Evolutionary conservation across 2,113 vertebrate species (phyloP).

Genomic region (Microtus montanus): DNA sequence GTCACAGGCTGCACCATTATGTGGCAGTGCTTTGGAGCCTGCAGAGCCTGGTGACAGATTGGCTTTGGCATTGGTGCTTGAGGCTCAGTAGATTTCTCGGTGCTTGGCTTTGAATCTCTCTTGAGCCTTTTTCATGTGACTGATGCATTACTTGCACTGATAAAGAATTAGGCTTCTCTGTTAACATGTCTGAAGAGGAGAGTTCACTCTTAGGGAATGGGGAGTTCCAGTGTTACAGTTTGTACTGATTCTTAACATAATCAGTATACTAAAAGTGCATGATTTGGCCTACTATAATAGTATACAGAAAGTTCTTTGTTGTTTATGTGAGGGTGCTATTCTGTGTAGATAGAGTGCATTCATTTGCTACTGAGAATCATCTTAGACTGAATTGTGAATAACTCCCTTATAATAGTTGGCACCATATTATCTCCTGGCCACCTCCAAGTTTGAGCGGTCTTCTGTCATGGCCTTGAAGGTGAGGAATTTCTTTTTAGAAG

Average conservation of each 20-base stretch:
- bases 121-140: not conserved
- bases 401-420: not conserved
- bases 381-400: constrained; percentile 28
- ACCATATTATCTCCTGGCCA: not conserved
- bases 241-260: not conserved
- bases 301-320: constrained; percentile 33
- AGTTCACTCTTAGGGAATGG: not conserved
- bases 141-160: constrained; percentile 15
- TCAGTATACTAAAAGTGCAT: not conserved
- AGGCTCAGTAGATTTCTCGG: constrained; percentile 21
- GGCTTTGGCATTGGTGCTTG: not conserved
- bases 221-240: not conserved
- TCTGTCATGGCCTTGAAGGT: not conserved
- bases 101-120: not conserved
- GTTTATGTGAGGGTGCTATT: constrained; percentile 26
- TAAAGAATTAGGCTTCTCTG: not conserved
- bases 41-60: not conserved
- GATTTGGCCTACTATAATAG: constrained; percentile 17
- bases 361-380: constrained; percentile 25
- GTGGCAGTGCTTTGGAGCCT: not conserved
- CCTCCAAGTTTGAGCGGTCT: not conserved
- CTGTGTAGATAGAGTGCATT: not conserved
- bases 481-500: not conserved
- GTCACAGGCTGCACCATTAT: not conserved
- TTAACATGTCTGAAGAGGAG: not conserved